Evolutionary conservation across 2,797 vertebrate genomes (phyloP), one percentile per base, ranked within the genome.

Genomic region (Karalla daura): DNA sequence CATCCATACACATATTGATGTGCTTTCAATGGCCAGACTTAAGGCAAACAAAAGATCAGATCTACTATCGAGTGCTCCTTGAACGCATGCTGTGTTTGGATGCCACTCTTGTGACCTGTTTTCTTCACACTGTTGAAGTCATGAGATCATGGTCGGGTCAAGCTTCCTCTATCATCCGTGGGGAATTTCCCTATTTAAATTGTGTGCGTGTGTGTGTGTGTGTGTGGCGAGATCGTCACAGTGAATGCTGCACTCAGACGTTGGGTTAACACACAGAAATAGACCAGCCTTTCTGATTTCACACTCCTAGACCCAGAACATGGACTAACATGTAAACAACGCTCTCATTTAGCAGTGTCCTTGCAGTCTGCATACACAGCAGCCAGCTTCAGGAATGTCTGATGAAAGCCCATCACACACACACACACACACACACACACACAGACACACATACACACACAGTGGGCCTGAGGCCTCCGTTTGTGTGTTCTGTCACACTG

Each of bases 401-500:
- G 54, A 54, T 63, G 44, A 74, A 68, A 24, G 11, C 27, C 45
- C 18, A 39, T 56, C 20, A 7, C 13, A 62, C 56, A 64, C 63
- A 64, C 59, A 60, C 70, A 65, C 55, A 40, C 14, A 7, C 13
- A 62, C 56, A 64, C 63, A 64, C 59, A 60, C 70, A 65, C 55
- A 40, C 14, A n/a, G n/a, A n/a, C n/a, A n/a, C 20, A 7, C 13
- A 62, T 53, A 64, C 63, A 64, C 59, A 60, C 70, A 65, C 55
- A 40, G 12, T 7, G 17, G 30, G 61, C 27, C 30, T 50, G 14
- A 61, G 70, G 53, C 62, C n/a, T 52, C 25, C 24, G 28, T 55
- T 65, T 32, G 14, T 68, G 59, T 66, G 65, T 56, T 63, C 58
- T 63, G 70, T 78, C 77, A 59, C 21, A 20, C 35, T 70, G 82